phyloP scores from a whole-genome alignment of 2,113 vertebrate genomes.

The Spheniscus mendiculus region DNA sequence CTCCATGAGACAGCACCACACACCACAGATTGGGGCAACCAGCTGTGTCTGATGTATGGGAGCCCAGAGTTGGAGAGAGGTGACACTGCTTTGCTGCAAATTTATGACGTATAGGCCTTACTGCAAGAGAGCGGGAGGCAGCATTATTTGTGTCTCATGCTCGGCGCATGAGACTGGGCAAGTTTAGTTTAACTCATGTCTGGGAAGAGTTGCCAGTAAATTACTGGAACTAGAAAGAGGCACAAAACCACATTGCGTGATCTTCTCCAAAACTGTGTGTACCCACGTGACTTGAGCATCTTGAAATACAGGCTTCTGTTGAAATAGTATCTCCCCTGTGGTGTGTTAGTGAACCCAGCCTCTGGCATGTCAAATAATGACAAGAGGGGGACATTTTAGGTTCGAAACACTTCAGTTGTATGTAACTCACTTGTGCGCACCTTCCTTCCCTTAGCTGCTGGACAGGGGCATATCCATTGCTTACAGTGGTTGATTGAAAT shows the following conservation, averaged over 20 bases:
- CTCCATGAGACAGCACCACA: background rate
- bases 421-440: background rate
- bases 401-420: background rate
- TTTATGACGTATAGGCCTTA: background rate
- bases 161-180: background rate
- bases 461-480: constrained; percentile 76
- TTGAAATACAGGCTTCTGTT: background rate
- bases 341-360: background rate
- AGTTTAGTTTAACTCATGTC: background rate
- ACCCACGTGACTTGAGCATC: background rate
- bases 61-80: background rate
- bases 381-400: background rate
- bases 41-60: background rate
- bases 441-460: constrained; percentile 73
- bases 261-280: background rate
- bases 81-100: background rate
- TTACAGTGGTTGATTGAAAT: constrained; percentile 80
- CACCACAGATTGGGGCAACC: background rate
- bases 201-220: background rate
- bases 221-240: background rate
- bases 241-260: background rate
- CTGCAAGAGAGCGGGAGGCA: background rate
- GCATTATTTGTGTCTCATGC: background rate
- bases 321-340: background rate
- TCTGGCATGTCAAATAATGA: background rate